These are phyloP conservation scores for Fragum fragum DNA, from an alignment of 2,888 invertebrate species.

Conservation along the genomic window DNA sequence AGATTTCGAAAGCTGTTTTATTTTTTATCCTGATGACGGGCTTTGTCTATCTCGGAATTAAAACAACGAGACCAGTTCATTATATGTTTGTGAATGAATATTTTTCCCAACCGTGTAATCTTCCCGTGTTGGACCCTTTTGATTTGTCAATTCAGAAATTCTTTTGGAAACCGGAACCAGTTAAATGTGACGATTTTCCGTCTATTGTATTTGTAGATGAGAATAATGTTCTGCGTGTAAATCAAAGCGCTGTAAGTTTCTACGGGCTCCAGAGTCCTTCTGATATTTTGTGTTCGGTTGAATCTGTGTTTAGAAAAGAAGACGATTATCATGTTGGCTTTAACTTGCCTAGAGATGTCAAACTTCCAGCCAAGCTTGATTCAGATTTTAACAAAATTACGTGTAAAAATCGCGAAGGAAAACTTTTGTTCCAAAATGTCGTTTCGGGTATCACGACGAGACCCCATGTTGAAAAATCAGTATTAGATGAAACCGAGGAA, in stretches of 20 bases:
- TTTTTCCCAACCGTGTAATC: constrained; percentile 17
- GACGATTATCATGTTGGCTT: constrained; percentile 39
- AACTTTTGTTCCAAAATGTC: constrained; percentile 15
- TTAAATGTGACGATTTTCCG: constrained; percentile 32
- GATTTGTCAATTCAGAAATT: constrained; percentile 37
- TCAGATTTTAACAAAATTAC: constrained; percentile 39
- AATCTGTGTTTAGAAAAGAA: neutral
- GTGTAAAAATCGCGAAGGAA: constrained; percentile 9
- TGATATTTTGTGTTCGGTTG: neutral
- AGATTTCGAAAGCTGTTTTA: neutral
- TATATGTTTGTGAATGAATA: constrained; percentile 15
- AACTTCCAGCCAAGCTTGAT: constrained; percentile 30
- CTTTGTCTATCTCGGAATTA: neutral
- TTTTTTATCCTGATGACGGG: neutral
- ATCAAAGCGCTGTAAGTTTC: neutral
- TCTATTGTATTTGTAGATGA: constrained; percentile 24
- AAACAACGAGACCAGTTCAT: constrained; percentile 21
- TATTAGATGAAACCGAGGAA: constrained; percentile 7
- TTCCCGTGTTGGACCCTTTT: constrained; percentile 41
- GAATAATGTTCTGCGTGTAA: constrained; percentile 4
- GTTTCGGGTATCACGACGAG: neutral
- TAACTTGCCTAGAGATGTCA: neutral
- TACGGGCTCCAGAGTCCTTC: neutral
- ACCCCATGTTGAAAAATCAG: neutral
- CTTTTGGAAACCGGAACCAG: constrained; percentile 40